phyloP scores from a whole-genome alignment of 2,797 vertebrate species.

The Chanos chanos region DNA sequence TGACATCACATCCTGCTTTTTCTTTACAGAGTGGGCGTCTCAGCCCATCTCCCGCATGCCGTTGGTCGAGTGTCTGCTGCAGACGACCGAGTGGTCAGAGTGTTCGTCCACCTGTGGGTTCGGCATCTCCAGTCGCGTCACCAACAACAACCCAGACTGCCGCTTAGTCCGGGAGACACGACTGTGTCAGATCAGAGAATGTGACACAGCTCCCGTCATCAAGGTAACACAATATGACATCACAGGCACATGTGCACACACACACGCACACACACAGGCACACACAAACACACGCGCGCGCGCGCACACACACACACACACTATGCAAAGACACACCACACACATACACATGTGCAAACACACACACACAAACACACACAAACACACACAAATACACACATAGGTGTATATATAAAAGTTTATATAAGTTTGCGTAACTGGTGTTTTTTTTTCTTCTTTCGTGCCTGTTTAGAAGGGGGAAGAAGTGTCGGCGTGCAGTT shows the following conservation, averaged over 20 bases:
- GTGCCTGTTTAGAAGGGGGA: too few species aligned
- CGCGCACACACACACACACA: not conserved
- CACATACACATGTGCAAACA: not conserved
- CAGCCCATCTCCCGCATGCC: conserved; percentile 37
- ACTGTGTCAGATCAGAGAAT: conserved; percentile 64
- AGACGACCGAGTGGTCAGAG: conserved; percentile 68
- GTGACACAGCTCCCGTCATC: conserved; percentile 41
- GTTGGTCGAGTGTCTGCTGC: conserved; percentile 54
- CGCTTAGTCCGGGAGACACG: conserved; percentile 63
- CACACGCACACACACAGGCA: not conserved
- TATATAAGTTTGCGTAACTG: too few species aligned
- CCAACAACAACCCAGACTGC: conserved; percentile 68
- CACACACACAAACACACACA: not conserved
- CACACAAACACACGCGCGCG: too few species aligned
- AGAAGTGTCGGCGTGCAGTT: conserved; percentile 58
- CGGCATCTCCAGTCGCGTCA: conserved; percentile 71
- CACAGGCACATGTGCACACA: not conserved
- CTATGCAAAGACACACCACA: not conserved
- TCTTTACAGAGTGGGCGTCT: conserved; percentile 48
- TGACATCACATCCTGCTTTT: not conserved
- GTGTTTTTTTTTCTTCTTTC: too few species aligned
- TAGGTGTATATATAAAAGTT: too few species aligned
- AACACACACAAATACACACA: not conserved
- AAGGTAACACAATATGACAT: conserved; percentile 52
- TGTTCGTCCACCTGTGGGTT: conserved; percentile 71